Percentiles rank a stretch among this genome's conserved stretches.
phyloP scores from a whole-genome alignment of 92 coral and sea anemone genomes.

The Palythoa heliodiscus region DNA sequence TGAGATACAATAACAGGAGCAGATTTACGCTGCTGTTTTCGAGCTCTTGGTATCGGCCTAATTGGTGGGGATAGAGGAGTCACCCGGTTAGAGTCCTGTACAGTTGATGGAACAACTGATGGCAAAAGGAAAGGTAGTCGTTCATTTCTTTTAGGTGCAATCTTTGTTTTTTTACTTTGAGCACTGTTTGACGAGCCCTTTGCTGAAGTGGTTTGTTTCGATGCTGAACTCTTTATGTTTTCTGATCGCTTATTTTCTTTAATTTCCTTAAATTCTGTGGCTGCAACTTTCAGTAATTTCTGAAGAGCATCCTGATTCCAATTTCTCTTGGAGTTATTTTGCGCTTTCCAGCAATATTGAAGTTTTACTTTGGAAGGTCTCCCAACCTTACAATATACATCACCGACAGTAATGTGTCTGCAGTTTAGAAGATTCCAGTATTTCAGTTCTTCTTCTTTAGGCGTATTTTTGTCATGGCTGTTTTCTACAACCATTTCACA shows the following conservation, averaged over 20 bases:
- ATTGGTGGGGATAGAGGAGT: constrained; percentile 48
- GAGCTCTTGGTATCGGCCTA: constrained; percentile 45
- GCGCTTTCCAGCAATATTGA: constrained; percentile 72
- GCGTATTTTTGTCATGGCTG: background rate
- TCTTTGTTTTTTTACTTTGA: constrained; percentile 54
- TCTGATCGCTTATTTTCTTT: constrained; percentile 50
- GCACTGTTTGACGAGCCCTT: constrained; percentile 42
- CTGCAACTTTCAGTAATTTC: constrained; percentile 81
- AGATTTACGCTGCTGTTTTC: constrained; percentile 59
- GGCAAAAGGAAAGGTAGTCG: constrained; percentile 75
- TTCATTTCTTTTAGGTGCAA: constrained; percentile 68
- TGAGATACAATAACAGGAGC: constrained; percentile 66
- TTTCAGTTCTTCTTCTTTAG: constrained; percentile 20
- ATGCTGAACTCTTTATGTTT: constrained; percentile 34
- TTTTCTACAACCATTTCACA: background rate
- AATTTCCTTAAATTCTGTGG: constrained; percentile 63
- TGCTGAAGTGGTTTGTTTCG: constrained; percentile 46
- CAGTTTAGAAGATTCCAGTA: constrained; percentile 78
- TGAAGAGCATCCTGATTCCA: constrained; percentile 71
- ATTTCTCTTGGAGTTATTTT: constrained; percentile 50
- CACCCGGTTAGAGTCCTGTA: constrained; percentile 33
- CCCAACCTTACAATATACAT: constrained; percentile 80
- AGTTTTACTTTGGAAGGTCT: constrained; percentile 84
- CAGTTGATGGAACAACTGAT: constrained; percentile 69
- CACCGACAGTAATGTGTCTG: constrained; percentile 83